Conservation (phyloP, 1,140 invertebrate species). For the Drosophila takahashii region DNA sequence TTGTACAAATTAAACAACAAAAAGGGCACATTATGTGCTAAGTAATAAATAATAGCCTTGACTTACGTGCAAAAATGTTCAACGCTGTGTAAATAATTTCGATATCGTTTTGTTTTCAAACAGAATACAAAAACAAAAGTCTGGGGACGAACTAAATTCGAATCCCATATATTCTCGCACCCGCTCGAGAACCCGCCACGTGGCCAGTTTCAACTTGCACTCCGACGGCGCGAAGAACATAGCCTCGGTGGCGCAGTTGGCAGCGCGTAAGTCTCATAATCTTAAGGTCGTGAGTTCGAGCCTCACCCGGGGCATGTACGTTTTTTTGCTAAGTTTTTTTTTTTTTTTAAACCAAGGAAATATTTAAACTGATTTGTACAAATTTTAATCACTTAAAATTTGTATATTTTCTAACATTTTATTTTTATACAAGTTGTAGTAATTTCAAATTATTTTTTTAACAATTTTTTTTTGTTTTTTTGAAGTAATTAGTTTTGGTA, state of each 20-base stretch:
- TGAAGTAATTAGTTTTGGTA: too few species aligned
- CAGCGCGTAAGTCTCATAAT: constrained; percentile 99
- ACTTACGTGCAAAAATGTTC: constrained; percentile 71
- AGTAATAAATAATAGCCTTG: constrained; percentile 38
- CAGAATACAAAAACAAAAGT: constrained; percentile 14
- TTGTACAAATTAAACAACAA: constrained; percentile 15
- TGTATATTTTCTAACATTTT: background rate
- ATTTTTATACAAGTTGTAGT: too few species aligned
- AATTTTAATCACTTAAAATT: background rate
- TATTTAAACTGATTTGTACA: background rate
- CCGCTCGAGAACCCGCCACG: constrained; percentile 40
- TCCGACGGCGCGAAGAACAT: constrained; percentile 22
- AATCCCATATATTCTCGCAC: background rate
- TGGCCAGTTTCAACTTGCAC: constrained; percentile 43
- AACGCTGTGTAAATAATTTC: constrained; percentile 13
- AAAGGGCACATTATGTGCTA: constrained; percentile 30
- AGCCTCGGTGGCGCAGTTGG: constrained; percentile 97
- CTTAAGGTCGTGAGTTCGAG: constrained; percentile 98
- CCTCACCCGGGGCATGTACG: constrained; percentile 94
- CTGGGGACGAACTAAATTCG: background rate
- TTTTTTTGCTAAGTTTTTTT: constrained; percentile 84
- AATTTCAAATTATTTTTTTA: too few species aligned
- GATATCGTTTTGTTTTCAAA: constrained; percentile 19
- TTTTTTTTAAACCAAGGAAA: background rate
- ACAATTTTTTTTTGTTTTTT: too few species aligned